Conservation (phyloP, 2,797 vertebrate species). For the Lacerta bilineata region DNA sequence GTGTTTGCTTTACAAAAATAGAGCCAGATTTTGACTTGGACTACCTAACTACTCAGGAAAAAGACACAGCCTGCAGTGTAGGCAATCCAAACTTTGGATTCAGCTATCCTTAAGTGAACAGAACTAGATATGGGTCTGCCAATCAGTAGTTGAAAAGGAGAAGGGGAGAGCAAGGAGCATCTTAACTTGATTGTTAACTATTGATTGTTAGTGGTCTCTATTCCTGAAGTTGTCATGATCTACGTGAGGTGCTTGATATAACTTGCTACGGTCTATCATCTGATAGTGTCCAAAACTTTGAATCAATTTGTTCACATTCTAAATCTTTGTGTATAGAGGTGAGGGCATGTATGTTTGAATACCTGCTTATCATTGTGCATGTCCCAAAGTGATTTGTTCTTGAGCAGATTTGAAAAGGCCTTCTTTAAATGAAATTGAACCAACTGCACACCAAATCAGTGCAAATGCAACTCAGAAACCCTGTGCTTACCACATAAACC, state of each 20-base stretch:
- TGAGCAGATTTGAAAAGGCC: not conserved
- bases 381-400: not conserved
- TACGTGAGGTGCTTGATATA: not conserved
- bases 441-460: not conserved
- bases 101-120: not conserved
- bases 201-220: not conserved
- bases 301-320: not conserved
- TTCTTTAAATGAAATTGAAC: not conserved
- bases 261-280: not conserved
- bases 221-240: not conserved
- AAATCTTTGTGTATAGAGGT: no score
- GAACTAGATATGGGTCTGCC: not conserved
- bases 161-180: not conserved
- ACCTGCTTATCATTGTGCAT: not conserved
- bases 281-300: not conserved
- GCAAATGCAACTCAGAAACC: not conserved
- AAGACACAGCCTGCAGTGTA: not conserved
- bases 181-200: not conserved
- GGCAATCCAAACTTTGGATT: not conserved
- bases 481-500: not conserved
- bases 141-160: not conserved
- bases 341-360: not conserved
- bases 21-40: conserved; percentile 8
- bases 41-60: not conserved
- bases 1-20: conserved; percentile 28